Evolutionary conservation across 2,888 invertebrate species (phyloP), one percentile per base, ranked within the genome.

Genomic region (Aproaerema taeniolella): DNA sequence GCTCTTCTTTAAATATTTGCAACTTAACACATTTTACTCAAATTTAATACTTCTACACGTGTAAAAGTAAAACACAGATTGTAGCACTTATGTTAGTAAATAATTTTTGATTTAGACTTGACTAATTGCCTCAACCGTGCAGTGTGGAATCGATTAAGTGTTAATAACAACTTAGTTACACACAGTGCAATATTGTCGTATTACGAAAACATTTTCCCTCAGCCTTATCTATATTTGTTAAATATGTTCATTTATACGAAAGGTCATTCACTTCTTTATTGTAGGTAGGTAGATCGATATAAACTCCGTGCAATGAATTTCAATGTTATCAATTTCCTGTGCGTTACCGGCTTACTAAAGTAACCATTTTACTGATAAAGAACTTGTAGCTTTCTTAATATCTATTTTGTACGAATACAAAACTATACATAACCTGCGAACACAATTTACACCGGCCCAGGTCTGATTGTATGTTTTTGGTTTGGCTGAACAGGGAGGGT

Each of bases 401-500:
- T 26, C 3, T 9, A 26, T 6, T 26, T 26, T 9, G 8, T 26
- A 26, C n/a, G 8, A n/a, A 20, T 7, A 7, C n/a, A n/a, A n/a
- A 20, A 4, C 7, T 3, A 28, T 26, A 15, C 61, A 61, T 67
- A 67, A 70, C 70, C 70, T 73, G 79, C 68, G 73, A 76, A 76
- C 69, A 60, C 52, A 53, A 62, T 58, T 60, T 61, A 57, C 53
- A 47, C 58, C 53, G 56, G 49, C 55, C 50, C 50, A 52, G 54
- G 60, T 63, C n/a, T n/a, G n/a, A n/a, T n/a, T n/a, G n/a, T n/a
- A 55, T 69, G 57, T 62, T 52, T 63, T 61, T 63, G 50, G 61
- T 67, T 67, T 62, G 53, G 62, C 71, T 65, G 58, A 58, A n/a
- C n/a, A n/a, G 61, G 59, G 55, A 61, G 78, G 79, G 76, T 78